These are phyloP conservation scores for Hemiprocne comata DNA, from an alignment of 2,113 vertebrate species.

Conservation along the genomic window DNA sequence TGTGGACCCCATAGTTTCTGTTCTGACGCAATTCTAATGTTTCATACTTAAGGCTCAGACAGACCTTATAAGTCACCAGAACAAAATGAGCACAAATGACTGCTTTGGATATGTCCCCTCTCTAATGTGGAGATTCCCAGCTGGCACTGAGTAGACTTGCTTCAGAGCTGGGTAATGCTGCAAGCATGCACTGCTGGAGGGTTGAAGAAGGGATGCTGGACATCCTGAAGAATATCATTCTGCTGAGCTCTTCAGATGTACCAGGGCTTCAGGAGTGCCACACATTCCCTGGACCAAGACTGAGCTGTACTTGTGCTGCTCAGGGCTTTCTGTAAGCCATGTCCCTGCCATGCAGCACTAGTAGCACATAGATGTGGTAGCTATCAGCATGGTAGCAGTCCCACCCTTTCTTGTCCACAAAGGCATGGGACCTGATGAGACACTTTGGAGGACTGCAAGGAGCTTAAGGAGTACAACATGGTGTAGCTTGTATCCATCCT, in stretches of 20 bases:
- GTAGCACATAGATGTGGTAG: accelerated
- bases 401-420: accelerated
- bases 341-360: background rate
- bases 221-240: background rate
- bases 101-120: background rate
- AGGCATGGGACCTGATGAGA: background rate
- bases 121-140: background rate
- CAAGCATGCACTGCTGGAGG: background rate
- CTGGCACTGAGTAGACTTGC: background rate
- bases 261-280: background rate
- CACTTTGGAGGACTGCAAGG: background rate
- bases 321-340: background rate
- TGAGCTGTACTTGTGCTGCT: accelerated
- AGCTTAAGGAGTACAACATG: background rate
- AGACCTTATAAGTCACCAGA: background rate
- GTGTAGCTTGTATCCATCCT: background rate
- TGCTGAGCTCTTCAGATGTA: background rate
- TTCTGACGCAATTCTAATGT: background rate
- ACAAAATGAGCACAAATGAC: background rate
- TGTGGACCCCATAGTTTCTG: background rate
- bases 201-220: background rate
- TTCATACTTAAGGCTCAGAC: background rate
- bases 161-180: accelerated
- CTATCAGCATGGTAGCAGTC: accelerated
- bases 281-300: too few species aligned